A percentile compares a stretch with the other conserved stretches of the same genome.
Conservation (phyloP, 2,113 vertebrate genomes). For the Hyperopisus bebe region DNA sequence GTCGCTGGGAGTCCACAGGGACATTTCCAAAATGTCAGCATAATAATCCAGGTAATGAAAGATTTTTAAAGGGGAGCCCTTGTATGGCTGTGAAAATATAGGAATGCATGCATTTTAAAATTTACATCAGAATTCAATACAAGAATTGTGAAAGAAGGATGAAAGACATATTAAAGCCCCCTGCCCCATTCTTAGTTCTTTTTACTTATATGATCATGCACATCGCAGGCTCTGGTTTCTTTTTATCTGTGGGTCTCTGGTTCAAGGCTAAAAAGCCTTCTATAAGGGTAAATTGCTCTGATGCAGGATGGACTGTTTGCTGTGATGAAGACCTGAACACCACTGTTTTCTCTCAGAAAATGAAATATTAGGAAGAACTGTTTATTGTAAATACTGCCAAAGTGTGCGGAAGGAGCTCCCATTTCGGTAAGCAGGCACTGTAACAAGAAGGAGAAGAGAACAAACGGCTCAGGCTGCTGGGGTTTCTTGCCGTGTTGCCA, state of each 20-base stretch:
- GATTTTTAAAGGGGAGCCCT: neutral
- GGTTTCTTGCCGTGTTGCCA: neutral
- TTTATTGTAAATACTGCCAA: neutral
- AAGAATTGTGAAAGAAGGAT: neutral
- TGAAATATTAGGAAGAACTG: neutral
- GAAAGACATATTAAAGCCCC: neutral
- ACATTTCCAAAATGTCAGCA: neutral
- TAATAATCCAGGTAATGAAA: neutral
- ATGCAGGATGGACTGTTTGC: neutral
- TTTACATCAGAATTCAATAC: neutral
- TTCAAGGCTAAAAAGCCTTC: neutral
- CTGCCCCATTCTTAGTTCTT: neutral
- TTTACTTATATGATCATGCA: neutral
- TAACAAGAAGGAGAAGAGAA: neutral
- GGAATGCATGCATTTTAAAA: neutral
- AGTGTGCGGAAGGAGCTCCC: neutral
- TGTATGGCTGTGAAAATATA: neutral
- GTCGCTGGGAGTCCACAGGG: neutral
- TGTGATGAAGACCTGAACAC: neutral
- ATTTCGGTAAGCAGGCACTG: neutral
- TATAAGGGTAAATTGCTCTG: neutral
- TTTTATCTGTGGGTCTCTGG: neutral
- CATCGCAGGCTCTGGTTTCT: neutral
- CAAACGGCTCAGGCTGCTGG: neutral
- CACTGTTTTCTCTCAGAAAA: neutral